Evolutionary conservation across 2,888 invertebrate genomes (phyloP).

Genomic region (Tinea semifulvella): DNA sequence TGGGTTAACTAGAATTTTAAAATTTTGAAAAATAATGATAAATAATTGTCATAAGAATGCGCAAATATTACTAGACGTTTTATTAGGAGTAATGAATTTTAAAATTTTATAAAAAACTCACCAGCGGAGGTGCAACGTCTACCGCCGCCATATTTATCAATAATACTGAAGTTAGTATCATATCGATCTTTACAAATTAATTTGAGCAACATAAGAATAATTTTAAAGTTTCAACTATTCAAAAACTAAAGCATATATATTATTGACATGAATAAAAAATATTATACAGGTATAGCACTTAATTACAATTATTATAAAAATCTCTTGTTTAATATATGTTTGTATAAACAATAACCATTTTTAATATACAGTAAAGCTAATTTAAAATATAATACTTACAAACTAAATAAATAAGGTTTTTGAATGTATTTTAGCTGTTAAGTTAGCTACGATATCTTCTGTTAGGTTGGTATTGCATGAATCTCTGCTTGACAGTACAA

Average conservation of each 20-base stretch:
- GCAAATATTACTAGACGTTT: neutral
- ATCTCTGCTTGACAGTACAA: neutral
- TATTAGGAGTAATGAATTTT: constrained; percentile 14
- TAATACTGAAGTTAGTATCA: constrained; percentile 29
- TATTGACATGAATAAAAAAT: too few species aligned
- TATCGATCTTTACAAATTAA: too few species aligned
- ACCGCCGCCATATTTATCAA: constrained; percentile 70
- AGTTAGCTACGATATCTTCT: neutral
- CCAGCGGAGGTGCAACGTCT: constrained; percentile 56
- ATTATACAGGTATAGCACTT: too few species aligned
- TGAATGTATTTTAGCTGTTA: neutral
- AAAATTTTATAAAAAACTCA: constrained; percentile 36
- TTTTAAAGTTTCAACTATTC: too few species aligned
- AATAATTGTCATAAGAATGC: neutral
- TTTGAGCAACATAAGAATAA: too few species aligned
- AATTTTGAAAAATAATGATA: neutral
- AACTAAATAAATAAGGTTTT: too few species aligned
- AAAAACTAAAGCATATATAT: too few species aligned
- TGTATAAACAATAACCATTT: too few species aligned
- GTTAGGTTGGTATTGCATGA: constrained; percentile 5
- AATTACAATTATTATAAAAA: too few species aligned
- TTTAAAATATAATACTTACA: too few species aligned
- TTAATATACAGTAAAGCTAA: too few species aligned
- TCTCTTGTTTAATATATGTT: too few species aligned
- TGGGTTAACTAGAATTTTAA: neutral